Evolutionary conservation across 1,140 invertebrate species (phyloP), one percentile per base, ranked within the genome.

Genomic region (Melanaphis sacchari): DNA sequence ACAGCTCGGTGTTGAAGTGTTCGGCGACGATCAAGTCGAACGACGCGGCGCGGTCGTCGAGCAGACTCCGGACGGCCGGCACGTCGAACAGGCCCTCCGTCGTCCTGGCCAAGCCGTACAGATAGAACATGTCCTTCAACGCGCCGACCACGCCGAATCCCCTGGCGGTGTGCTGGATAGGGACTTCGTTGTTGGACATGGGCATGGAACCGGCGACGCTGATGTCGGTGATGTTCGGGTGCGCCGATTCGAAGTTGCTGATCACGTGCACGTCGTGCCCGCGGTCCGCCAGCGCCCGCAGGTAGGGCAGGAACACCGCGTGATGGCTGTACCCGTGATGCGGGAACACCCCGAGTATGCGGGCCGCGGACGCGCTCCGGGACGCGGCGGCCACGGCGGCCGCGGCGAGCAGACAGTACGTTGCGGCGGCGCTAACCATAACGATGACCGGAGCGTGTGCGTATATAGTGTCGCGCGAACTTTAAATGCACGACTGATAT

Each of bases 171-270:
- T 31, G 36, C 41, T 76, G 59, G 40, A 92, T 54, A 11, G 87
- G 59, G 21, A 91, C n/a, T 18, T 91, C 85, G 66, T 93, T 94
- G 76, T 92, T 94, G 40, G 26, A 31, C 76, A 59, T 43, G 18
- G 93, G 84, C 76, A 82, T 66, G 3, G 26, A 49, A 1, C 94
- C 85, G 3, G 21, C 88, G 22, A 95, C 82, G 41, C 91, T 94
- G 31, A 96, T 94, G 94, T 97, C 96, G 8, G 94, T 95, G 81
- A 96, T 96, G 94, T 96, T 96, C 6, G 95, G 94, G 9, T 95
- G 94, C 0, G 95, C 95, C 54, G 90, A 82, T 3, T 49, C 90
- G 94, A 96, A 96, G 15, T 96, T 94, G 93, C 94, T 95, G 6
- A 95, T 46, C 1, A 95, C 94, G 0, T 94, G 94, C 11, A 95